A percentile compares a stretch with the other conserved stretches of the same genome.
phyloP scores from a whole-genome alignment of 1,140 invertebrate genomes.

The Probaryconus sp. region DNA sequence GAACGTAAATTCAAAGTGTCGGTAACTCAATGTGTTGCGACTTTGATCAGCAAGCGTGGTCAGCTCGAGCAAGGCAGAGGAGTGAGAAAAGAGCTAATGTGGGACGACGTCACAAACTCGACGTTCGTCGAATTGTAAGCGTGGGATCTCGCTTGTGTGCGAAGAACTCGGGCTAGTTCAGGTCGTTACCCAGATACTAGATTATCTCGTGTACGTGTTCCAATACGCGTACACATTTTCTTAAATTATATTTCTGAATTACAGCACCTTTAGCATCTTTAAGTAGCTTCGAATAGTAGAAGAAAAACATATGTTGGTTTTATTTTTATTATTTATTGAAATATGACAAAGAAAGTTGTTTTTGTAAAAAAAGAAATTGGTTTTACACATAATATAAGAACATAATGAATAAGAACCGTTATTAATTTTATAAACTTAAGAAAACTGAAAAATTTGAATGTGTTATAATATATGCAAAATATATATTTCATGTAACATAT shows the following conservation, averaged over 20 bases:
- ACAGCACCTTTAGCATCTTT: too few relatives aligned
- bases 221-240: constrained; percentile 60
- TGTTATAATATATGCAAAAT: too few relatives aligned
- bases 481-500: constrained; percentile 3
- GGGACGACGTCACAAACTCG: constrained; percentile 63
- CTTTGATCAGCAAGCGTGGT: constrained; percentile 60
- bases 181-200: constrained; percentile 68
- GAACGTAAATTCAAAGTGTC: constrained; percentile 54
- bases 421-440: constrained; percentile 2
- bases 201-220: constrained; percentile 62
- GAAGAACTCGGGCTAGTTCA: constrained; percentile 51
- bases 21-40: constrained; percentile 45
- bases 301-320: too few relatives aligned
- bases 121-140: constrained; percentile 59
- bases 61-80: constrained; percentile 51
- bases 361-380: too few relatives aligned
- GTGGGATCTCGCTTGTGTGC: constrained; percentile 68
- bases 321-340: too few relatives aligned
- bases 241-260: too few relatives aligned
- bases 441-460: too few relatives aligned
- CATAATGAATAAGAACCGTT: too few relatives aligned
- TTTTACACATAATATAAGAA: too few relatives aligned
- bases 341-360: too few relatives aligned
- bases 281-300: background rate
- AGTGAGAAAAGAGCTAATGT: constrained; percentile 68